Evolutionary conservation across 2,888 invertebrate genomes (phyloP).

Genomic region (Laothoe populi): DNA sequence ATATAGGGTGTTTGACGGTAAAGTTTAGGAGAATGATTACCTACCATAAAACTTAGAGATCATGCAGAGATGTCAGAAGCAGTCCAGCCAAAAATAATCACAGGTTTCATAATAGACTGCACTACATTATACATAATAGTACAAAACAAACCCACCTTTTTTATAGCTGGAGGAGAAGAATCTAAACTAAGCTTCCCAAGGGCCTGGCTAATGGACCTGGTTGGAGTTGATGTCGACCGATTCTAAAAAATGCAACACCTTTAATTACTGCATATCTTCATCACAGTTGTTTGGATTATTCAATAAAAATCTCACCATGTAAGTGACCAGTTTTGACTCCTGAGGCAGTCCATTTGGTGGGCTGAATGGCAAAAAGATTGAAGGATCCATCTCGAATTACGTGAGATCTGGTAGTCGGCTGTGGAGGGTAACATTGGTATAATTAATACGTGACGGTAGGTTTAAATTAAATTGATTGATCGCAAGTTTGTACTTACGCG

Average conservation of each 20-base stretch:
- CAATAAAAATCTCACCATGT: slow-evolving; percentile 86
- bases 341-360: slow-evolving; percentile 91
- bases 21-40: no score
- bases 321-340: slow-evolving; percentile 93
- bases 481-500: background rate
- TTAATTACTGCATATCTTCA: slow-evolving; percentile 1
- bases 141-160: slow-evolving; percentile 54
- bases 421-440: background rate
- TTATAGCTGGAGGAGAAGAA: slow-evolving; percentile 62
- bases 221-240: slow-evolving; percentile 64
- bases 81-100: background rate
- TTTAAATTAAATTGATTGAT: background rate
- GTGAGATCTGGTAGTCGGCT: slow-evolving; percentile 25
- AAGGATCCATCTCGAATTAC: slow-evolving; percentile 87
- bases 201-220: slow-evolving; percentile 61
- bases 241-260: slow-evolving; percentile 58
- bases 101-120: background rate
- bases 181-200: slow-evolving; percentile 66
- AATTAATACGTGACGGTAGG: background rate
- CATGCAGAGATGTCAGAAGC: background rate
- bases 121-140: background rate
- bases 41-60: background rate
- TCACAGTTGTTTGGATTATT: slow-evolving; percentile 18
- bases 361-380: slow-evolving; percentile 87
- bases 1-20: background rate